These are phyloP conservation scores for Solea solea DNA, from an alignment of 2,113 vertebrate genomes.

Conservation along the genomic window DNA sequence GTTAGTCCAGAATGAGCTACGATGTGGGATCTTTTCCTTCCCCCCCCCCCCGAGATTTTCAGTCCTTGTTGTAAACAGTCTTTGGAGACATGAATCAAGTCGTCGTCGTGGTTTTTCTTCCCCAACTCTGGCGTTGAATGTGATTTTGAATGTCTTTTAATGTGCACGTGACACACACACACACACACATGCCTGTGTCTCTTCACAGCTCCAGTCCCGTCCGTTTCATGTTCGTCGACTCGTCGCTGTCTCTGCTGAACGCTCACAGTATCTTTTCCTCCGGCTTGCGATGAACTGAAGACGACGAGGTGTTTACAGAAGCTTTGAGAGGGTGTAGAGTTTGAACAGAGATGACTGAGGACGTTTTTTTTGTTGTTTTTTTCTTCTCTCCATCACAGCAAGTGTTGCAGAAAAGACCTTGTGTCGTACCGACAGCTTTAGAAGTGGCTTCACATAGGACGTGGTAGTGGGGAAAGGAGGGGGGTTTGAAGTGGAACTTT, in stretches of 20 bases:
- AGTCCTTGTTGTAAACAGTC: constrained; percentile 63
- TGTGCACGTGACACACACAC: constrained; percentile 34
- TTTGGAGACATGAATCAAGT: constrained; percentile 64
- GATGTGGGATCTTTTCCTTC: constrained; percentile 51
- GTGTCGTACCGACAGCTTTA: constrained; percentile 77
- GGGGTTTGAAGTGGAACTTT: constrained; percentile 32
- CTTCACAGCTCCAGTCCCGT: constrained; percentile 55
- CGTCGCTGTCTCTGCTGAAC: constrained; percentile 12
- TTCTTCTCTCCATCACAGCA: neutral
- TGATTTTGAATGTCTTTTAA: constrained; percentile 50
- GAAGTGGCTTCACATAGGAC: constrained; percentile 61
- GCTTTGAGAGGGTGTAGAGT: neutral
- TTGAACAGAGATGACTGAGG: constrained; percentile 13
- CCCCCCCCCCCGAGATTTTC: constrained; percentile 2
- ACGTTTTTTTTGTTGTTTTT: constrained; percentile 23
- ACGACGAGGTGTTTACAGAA: constrained; percentile 44
- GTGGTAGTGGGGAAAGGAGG: constrained; percentile 54
- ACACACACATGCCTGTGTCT: constrained; percentile 13
- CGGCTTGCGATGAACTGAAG: constrained; percentile 37
- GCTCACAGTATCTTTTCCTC: constrained; percentile 38
- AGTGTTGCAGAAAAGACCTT: constrained; percentile 31
- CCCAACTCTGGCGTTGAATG: constrained; percentile 36
- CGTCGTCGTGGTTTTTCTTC: constrained; percentile 20
- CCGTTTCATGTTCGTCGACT: constrained; percentile 22
- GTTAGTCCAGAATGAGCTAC: constrained; percentile 76